Conservation (phyloP, 2,113 vertebrate species). For the Lethenteron camtschaticum region DNA sequence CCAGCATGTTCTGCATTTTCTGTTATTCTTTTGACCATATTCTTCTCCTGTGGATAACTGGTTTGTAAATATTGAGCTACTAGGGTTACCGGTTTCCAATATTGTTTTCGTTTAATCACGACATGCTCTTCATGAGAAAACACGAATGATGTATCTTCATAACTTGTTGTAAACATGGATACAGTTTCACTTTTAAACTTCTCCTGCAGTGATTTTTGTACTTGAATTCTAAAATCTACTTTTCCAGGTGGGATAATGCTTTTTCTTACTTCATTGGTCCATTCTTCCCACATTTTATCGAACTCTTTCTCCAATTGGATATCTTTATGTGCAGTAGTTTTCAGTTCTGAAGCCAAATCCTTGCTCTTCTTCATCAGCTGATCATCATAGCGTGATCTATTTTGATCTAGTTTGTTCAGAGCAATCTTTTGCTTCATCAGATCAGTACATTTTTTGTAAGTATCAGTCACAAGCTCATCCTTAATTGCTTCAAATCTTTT, state of each 20-base stretch:
- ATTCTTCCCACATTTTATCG: constrained; percentile 11
- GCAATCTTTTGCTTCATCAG: constrained; percentile 12
- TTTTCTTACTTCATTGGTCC: constrained; percentile 11
- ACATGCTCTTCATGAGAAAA: too few species aligned
- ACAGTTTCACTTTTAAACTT: constrained; percentile 11
- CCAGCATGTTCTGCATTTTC: too few species aligned
- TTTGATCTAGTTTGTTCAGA: constrained; percentile 10
- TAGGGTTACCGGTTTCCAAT: too few species aligned
- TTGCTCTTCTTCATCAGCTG: constrained; percentile 16
- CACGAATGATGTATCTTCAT: too few species aligned
- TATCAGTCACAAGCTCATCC: constrained; percentile 13
- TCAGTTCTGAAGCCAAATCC: constrained; percentile 13
- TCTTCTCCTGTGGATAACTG: too few species aligned
- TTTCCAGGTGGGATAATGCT: not conserved
- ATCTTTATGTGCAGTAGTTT: constrained; percentile 10
- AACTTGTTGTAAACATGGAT: too few species aligned
- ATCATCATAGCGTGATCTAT: constrained; percentile 10
- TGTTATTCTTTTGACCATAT: too few species aligned
- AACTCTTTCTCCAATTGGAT: constrained; percentile 14
- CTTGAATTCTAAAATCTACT: constrained; percentile 12
- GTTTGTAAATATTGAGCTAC: too few species aligned
- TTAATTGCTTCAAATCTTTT: constrained; percentile 13
- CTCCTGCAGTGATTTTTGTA: constrained; percentile 14
- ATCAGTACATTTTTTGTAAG: constrained; percentile 12
- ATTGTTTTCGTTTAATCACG: too few species aligned